Conservation (phyloP, 2,113 vertebrate genomes). For the Marmota monax region DNA sequence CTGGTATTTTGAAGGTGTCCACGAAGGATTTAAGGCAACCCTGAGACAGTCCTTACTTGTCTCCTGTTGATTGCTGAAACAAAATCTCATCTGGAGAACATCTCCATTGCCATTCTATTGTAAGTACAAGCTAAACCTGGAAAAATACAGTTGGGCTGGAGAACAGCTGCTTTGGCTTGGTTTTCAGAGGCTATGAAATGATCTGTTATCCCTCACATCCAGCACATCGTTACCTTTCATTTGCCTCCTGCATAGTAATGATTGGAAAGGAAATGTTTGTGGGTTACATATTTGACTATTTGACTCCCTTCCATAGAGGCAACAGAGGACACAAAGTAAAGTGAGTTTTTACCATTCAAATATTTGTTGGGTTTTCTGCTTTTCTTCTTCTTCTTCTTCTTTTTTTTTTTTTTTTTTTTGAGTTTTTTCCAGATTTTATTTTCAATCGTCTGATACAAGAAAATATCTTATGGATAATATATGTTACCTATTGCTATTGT, state of each 20-base stretch:
- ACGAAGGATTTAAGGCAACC: constrained; percentile 36
- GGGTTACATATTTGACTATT: neutral
- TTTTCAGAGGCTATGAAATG: neutral
- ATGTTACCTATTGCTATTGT: no score
- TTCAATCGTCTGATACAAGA: neutral
- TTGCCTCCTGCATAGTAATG: neutral
- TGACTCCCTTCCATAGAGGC: neutral
- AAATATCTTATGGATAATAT: no score
- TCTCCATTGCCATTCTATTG: neutral
- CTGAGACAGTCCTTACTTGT: neutral
- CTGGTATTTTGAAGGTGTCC: neutral
- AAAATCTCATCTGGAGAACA: neutral
- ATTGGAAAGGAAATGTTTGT: neutral
- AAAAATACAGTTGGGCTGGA: neutral
- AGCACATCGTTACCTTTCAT: neutral
- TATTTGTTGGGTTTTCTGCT: neutral
- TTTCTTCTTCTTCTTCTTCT: neutral
- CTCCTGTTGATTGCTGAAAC: neutral
- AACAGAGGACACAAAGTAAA: constrained; percentile 9
- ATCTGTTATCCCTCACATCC: neutral
- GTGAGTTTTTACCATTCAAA: neutral
- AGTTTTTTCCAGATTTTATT: neutral
- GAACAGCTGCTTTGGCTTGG: neutral
- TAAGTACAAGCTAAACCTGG: neutral
- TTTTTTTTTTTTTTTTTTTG: no score